Conservation (phyloP, 2,113 vertebrate species). For the Pseudopodoces humilis region DNA sequence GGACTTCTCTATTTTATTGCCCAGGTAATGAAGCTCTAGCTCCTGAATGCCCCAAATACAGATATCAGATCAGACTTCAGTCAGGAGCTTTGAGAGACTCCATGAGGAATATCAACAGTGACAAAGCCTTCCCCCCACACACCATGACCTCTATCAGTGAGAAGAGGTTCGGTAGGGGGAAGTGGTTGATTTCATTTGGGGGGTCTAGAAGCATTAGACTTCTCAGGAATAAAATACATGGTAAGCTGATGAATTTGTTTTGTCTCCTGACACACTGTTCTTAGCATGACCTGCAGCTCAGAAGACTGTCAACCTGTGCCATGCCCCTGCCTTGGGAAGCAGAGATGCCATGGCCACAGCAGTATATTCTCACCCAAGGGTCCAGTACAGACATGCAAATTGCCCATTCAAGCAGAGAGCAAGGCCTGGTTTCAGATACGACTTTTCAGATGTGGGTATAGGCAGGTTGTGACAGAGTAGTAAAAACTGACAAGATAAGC, state of each 20-base stretch:
- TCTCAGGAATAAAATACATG: neutral
- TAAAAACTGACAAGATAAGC: neutral
- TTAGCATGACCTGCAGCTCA: neutral
- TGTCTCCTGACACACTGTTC: neutral
- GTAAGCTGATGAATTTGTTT: neutral
- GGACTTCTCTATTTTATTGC: neutral
- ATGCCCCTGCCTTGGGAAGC: neutral
- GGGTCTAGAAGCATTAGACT: neutral
- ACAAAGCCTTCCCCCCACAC: neutral
- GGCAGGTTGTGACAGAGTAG: neutral
- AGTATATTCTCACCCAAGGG: neutral
- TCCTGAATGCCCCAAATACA: neutral
- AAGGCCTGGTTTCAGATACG: neutral
- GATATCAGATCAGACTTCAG: neutral
- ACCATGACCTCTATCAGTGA: neutral
- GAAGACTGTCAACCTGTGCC: neutral
- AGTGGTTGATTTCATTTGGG: neutral
- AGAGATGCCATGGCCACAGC: neutral
- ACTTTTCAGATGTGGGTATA: neutral
- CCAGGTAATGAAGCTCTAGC: neutral
- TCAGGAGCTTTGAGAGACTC: accelerated
- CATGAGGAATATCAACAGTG: neutral
- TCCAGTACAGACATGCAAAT: neutral
- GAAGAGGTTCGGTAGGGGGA: neutral
- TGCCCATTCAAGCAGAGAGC: neutral